phyloP scores from a whole-genome alignment of 2,888 invertebrate genomes.

The Ophion ellenae region DNA sequence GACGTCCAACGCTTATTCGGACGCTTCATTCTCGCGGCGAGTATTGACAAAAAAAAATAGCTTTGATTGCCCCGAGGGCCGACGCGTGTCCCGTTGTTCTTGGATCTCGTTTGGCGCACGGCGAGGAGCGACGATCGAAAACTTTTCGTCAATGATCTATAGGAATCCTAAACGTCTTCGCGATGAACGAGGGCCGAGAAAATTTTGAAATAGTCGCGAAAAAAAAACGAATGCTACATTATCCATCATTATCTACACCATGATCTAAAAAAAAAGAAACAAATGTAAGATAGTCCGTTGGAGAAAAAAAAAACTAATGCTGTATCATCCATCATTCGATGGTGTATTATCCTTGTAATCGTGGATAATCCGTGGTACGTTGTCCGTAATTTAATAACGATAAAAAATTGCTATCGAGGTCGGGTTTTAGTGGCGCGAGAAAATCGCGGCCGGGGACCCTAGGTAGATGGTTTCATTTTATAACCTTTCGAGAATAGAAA shows the following conservation, averaged over 20 bases:
- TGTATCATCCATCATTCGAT: neutral
- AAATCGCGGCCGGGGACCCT: constrained; percentile 65
- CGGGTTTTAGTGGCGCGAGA: constrained; percentile 73
- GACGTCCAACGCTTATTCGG: neutral
- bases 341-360: constrained; percentile 25
- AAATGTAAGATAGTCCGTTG: too few relatives aligned
- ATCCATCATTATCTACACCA: neutral
- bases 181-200: constrained; percentile 23
- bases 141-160: neutral
- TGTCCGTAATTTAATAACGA: constrained; percentile 14
- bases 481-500: constrained; percentile 35
- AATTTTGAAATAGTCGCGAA: neutral
- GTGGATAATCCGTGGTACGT: neutral
- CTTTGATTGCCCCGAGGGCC: neutral
- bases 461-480: constrained; percentile 71
- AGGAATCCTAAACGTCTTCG: constrained; percentile 26
- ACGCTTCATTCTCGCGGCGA: constrained; percentile 14
- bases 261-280: neutral
- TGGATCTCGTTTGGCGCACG: neutral
- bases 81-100: neutral
- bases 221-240: neutral
- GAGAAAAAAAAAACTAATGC: neutral
- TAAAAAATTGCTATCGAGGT: constrained; percentile 73
- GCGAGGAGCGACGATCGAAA: too few relatives aligned
- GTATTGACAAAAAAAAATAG: constrained; percentile 6